Percentiles rank a stretch among this genome's conserved stretches.
These are phyloP conservation scores for Ornithoptera priamus DNA, from an alignment of 2,888 invertebrate species.

Conservation along the genomic window DNA sequence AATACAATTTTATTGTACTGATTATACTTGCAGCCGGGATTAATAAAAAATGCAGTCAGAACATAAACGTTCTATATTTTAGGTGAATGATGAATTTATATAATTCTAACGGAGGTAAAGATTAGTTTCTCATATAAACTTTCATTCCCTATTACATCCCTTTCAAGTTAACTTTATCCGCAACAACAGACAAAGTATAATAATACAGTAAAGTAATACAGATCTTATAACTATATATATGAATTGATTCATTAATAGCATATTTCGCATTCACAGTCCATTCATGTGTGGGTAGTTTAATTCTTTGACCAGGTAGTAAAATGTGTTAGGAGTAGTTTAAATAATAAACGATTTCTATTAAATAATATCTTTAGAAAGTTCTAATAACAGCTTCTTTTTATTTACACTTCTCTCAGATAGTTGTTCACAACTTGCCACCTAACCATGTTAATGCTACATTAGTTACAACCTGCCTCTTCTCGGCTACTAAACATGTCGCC, in stretches of 20 bases:
- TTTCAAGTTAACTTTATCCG: too few relatives aligned
- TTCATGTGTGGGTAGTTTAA: too few relatives aligned
- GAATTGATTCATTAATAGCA: too few relatives aligned
- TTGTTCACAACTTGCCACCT: slow-evolving; percentile 46
- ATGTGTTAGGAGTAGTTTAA: neutral
- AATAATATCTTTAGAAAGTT: slow-evolving; percentile 65
- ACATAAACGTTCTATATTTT: neutral
- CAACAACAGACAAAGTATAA: too few relatives aligned
- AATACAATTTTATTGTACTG: neutral
- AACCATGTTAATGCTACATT: slow-evolving; percentile 40
- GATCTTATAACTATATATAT: too few relatives aligned
- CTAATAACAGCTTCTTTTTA: slow-evolving; percentile 56
- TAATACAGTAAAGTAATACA: too few relatives aligned
- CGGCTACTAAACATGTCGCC: slow-evolving; percentile 47
- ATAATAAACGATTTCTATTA: slow-evolving; percentile 35
- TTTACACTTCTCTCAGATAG: slow-evolving; percentile 41
- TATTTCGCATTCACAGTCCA: too few relatives aligned
- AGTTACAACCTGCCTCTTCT: slow-evolving; percentile 62
- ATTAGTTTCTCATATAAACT: too few relatives aligned
- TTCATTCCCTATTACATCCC: too few relatives aligned
- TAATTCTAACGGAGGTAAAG: too few relatives aligned
- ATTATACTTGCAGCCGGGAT: neutral
- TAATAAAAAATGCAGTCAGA: neutral
- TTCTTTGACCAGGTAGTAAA: neutral
- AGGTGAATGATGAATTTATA: too few relatives aligned